Evolutionary conservation across 2,888 invertebrate species (phyloP).

Genomic region (Adelphocoris suturalis): DNA sequence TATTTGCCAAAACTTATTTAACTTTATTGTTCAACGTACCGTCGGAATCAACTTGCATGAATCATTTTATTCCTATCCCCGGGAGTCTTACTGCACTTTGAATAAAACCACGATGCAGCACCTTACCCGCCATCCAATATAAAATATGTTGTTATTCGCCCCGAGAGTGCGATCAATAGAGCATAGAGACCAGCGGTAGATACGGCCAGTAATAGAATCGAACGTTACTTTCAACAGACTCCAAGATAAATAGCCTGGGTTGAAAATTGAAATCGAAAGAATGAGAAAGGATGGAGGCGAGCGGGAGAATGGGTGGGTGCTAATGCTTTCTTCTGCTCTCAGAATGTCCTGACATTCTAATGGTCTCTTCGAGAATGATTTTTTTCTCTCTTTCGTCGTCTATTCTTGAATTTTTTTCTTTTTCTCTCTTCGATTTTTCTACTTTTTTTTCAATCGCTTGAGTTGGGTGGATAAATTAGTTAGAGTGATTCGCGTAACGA

Average conservation of each 20-base stretch:
- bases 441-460: not conserved
- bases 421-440: not conserved
- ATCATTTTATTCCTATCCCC: too few relatives aligned
- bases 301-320: constrained; percentile 14
- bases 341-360: constrained; percentile 31
- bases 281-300: constrained; percentile 26
- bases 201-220: constrained; percentile 30
- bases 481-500: constrained; percentile 23
- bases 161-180: constrained; percentile 7
- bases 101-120: not conserved
- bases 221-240: constrained; percentile 31
- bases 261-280: constrained; percentile 34
- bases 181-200: not conserved
- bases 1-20: too few relatives aligned
- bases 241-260: constrained; percentile 25
- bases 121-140: not conserved
- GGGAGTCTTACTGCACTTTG: too few relatives aligned
- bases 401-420: constrained; percentile 3
- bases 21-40: too few relatives aligned
- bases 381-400: constrained; percentile 8
- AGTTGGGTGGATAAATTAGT: not conserved
- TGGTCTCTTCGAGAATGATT: constrained; percentile 31
- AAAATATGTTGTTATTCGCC: not conserved
- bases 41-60: too few relatives aligned
- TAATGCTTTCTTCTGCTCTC: constrained; percentile 34